Evolutionary conservation across 2,888 invertebrate species (phyloP).

Genomic region (Trissonchulus latispiculum): DNA sequence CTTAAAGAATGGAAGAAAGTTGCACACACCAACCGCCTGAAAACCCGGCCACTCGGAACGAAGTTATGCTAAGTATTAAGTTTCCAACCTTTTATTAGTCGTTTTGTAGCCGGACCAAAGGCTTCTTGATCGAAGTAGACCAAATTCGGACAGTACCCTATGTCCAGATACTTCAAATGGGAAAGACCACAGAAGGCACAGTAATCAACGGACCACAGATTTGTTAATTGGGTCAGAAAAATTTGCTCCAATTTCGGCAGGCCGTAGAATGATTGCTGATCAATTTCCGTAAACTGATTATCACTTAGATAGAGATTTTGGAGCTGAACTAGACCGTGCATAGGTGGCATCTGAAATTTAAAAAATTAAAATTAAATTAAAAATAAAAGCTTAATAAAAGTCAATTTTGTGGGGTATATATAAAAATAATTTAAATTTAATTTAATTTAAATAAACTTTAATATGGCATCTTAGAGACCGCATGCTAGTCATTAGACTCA

Average conservation of each 20-base stretch:
- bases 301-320: background rate
- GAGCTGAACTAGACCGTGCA: background rate
- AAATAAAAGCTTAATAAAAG: no score
- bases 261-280: background rate
- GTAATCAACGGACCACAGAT: conserved; percentile 3
- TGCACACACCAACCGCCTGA: no score
- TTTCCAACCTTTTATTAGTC: background rate
- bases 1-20: no score
- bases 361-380: no score
- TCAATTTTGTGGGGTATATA: no score
- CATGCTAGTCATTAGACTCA: no score
- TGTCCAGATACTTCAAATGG: background rate
- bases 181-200: conserved; percentile 15
- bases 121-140: background rate
- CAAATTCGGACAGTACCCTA: background rate
- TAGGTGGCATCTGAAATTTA: background rate
- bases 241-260: background rate
- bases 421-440: no score
- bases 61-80: no score
- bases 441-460: no score
- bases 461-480: no score
- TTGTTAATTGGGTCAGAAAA: background rate
- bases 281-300: background rate
- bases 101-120: background rate
- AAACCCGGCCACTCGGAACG: no score